Base-by-base conservation (phyloP, 2,113 vertebrate species). In the Ailuropoda melanoleuca region DNA sequence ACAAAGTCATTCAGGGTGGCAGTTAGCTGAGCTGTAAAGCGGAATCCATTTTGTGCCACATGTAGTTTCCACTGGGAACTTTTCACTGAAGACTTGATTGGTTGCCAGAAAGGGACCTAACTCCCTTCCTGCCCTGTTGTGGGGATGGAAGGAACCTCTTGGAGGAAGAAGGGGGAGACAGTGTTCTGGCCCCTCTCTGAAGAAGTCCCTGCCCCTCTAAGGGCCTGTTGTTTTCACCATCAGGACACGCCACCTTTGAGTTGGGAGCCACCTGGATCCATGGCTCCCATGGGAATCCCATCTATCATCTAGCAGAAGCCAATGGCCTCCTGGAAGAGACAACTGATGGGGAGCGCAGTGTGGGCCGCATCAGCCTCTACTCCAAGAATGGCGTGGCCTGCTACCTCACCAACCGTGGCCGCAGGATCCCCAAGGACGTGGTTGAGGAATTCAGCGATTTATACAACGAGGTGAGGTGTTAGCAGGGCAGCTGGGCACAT, bases 361-460 rank as follows among this genome's bases (percentile, higher is more conserved):
- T 99, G 98, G 99, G 99, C 84, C 99, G 99, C 97, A 99, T 99
- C 99, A 99, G 99, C 97, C 99, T 99, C 88, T 99, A 99, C 97
- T 99, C 99, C 98, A 99, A 99, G 98, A 99, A 99, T 94, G 99
- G 99, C 55, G 99, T 99, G 99, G 99, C 99, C 95, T 99, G 99
- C 98, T 99, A 99, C 98, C 99, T 99, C 98, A 99, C 99, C 98
- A 99, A 99, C 98, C 99, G 19, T 0, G 99, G 99, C 96, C 99
- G 98, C 96, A 99, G 99, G 98, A 99, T 99, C 98, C 99, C 99
- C 97, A 99, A 99, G 98, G 99, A 99, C 98, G 98, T 99, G 99
- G 99, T 99, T 99, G 99, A 99, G 99, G 99, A 99, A 99, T 99
- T 99, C 99, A 99, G 99, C 96, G 99, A 99, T 99, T 99, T 99